A percentile compares a stretch with the other conserved stretches of the same genome.
These are phyloP conservation scores for Hemiscyllium ocellatum DNA, from an alignment of 2,113 vertebrate species.

Conservation along the genomic window DNA sequence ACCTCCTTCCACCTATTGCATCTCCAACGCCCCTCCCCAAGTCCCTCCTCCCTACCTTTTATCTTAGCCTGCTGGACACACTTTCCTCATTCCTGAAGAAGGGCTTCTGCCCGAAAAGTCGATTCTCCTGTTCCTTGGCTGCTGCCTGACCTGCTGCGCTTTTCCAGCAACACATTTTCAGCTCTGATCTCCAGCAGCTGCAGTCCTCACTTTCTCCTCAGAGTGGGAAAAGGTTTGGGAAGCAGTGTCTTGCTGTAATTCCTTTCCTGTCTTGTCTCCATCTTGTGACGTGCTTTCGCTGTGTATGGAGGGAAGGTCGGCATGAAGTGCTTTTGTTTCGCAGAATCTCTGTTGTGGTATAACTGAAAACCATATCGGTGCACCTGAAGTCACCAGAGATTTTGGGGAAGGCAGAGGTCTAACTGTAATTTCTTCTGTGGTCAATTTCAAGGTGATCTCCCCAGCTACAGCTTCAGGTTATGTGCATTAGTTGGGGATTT, in stretches of 20 bases:
- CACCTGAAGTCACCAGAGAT: background rate
- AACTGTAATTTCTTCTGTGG: background rate
- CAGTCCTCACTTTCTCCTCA: no score
- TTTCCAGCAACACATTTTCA: no score
- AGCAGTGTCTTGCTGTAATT: background rate
- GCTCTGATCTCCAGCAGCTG: no score
- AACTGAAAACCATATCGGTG: background rate
- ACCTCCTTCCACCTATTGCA: no score
- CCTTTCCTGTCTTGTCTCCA: background rate
- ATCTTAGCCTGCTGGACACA: no score
- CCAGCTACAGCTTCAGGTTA: background rate
- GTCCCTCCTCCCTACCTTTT: no score
- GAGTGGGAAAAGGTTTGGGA: no score
- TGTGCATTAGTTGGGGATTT: background rate
- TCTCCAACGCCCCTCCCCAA: no score
- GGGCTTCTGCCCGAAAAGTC: no score
- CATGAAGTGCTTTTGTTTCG: background rate
- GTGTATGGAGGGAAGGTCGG: background rate
- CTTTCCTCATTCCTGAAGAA: no score
- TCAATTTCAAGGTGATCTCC: background rate
- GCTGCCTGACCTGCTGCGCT: no score
- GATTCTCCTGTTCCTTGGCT: no score
- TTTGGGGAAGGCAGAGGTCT: background rate
- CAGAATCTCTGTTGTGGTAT: background rate
- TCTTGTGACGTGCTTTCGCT: background rate